phyloP scores from a whole-genome alignment of 2,113 vertebrate genomes.

The Eudyptes chrysolophus region DNA sequence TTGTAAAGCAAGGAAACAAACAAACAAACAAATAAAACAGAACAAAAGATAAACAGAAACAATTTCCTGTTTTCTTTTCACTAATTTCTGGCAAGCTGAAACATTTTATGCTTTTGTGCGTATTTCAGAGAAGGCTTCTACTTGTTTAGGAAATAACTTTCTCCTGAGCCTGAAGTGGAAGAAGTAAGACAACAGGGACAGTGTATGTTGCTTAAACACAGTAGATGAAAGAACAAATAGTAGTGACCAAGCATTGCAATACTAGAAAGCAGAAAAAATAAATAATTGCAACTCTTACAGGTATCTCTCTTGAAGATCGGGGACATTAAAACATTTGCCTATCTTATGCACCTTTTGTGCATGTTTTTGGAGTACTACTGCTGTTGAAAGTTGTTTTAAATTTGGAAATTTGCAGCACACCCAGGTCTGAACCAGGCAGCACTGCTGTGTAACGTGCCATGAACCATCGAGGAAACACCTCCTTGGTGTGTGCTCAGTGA shows the following conservation, averaged over 20 bases:
- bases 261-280: not conserved
- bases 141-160: not conserved
- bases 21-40: constrained; percentile 28
- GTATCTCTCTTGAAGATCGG: not conserved
- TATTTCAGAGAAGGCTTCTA: not conserved
- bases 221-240: not conserved
- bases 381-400: not conserved
- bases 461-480: not conserved
- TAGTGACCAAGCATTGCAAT: not conserved
- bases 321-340: not conserved
- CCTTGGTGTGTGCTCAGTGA: accelerated
- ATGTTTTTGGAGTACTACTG: not conserved
- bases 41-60: not conserved
- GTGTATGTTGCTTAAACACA: not conserved
- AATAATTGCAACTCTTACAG: not conserved
- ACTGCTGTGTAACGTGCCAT: accelerated
- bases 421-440: not conserved
- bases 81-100: not conserved
- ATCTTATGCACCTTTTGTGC: not conserved
- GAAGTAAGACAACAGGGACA: not conserved
- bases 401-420: not conserved
- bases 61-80: constrained; percentile 8
- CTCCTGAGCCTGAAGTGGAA: not conserved
- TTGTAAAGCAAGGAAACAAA: not conserved
- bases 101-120: not conserved